phyloP scores from a whole-genome alignment of 1,140 invertebrate genomes.

The Drosophila rufa region DNA sequence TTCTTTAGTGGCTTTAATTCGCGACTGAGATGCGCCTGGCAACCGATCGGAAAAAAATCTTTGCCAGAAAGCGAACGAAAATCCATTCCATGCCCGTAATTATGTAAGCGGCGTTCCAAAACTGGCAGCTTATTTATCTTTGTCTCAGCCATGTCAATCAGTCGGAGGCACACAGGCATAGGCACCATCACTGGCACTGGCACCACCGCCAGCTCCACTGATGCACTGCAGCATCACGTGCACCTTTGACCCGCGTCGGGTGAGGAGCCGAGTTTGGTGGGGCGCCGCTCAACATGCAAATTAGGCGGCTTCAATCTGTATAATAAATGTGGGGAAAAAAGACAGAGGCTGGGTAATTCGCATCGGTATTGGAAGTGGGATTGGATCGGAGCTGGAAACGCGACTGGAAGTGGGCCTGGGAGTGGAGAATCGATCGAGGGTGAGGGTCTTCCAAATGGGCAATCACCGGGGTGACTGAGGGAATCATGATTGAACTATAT shows the following conservation, averaged over 20 bases:
- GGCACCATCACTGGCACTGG: background rate
- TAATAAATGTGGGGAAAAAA: constrained; percentile 54
- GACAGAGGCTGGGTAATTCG: constrained; percentile 40
- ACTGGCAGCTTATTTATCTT: constrained; percentile 81
- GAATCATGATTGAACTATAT: constrained; percentile 30
- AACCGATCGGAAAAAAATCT: constrained; percentile 51
- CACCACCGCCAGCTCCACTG: constrained; percentile 39
- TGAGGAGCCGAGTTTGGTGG: constrained; percentile 38
- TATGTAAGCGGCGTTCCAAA: constrained; percentile 78
- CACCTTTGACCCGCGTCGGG: constrained; percentile 66
- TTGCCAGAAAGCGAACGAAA: constrained; percentile 39
- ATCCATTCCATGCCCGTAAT: constrained; percentile 66
- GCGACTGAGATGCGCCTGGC: constrained; percentile 66
- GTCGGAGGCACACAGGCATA: constrained; percentile 42
- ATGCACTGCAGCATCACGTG: constrained; percentile 75
- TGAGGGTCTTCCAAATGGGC: constrained; percentile 43
- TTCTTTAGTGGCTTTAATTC: constrained; percentile 58
- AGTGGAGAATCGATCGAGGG: constrained; percentile 42
- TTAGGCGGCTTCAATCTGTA: constrained; percentile 53
- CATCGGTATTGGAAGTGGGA: constrained; percentile 49
- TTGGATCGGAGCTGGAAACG: constrained; percentile 37
- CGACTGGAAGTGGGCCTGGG: constrained; percentile 38
- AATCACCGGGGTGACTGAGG: background rate
- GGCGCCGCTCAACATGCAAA: constrained; percentile 59
- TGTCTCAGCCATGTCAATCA: constrained; percentile 79